Evolutionary conservation across 2,797 vertebrate genomes (phyloP).

Genomic region (Girardinus metallicus): DNA sequence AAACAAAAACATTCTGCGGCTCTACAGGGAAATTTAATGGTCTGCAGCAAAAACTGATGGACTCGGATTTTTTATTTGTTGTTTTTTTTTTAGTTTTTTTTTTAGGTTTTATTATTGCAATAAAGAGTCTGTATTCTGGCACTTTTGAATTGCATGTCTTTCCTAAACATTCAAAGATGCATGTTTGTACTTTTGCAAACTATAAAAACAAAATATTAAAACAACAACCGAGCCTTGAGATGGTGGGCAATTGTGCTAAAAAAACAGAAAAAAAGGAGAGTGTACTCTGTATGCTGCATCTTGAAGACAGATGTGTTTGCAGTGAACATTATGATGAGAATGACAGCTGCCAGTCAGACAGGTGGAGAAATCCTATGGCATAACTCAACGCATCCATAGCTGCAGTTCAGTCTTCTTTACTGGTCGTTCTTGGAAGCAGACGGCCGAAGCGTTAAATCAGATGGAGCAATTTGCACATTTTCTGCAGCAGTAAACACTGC

Average conservation of each 20-base stretch:
- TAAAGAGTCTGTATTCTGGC: not conserved
- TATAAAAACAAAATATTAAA: not conserved
- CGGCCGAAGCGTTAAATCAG: not conserved
- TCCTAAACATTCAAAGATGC: not conserved
- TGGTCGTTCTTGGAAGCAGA: not conserved
- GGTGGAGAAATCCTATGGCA: not conserved
- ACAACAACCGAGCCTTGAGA: not conserved
- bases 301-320: not conserved
- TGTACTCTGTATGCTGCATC: not conserved
- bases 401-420: not conserved
- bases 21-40: not conserved
- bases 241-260: not conserved
- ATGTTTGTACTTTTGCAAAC: not conserved
- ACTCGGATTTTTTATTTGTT: too few species aligned
- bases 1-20: not conserved
- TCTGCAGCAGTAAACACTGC: not conserved
- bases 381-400: not conserved
- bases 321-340: not conserved
- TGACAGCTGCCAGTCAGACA: not conserved
- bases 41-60: not conserved
- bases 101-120: not conserved
- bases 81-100: too few species aligned
- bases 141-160: not conserved
- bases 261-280: not conserved
- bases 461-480: not conserved